phyloP scores from a whole-genome alignment of 2,888 invertebrate species.

The Rhagophthalmus giganteus region DNA sequence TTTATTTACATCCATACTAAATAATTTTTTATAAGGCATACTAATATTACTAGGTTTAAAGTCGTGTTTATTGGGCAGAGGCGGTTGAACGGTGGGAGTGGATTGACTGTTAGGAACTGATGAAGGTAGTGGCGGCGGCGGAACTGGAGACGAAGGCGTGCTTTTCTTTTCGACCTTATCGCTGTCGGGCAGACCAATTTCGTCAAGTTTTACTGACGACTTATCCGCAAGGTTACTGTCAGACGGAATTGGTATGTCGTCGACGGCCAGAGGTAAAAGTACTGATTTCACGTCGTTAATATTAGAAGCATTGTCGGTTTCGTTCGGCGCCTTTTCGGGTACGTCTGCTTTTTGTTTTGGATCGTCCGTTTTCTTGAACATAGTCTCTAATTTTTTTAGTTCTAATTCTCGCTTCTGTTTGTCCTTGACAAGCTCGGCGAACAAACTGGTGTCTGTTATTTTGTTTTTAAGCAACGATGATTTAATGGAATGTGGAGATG shows the following conservation, averaged over 20 bases:
- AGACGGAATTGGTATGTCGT: constrained; percentile 73
- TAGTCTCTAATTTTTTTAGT: constrained; percentile 68
- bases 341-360: constrained; percentile 42
- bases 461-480: constrained; percentile 74
- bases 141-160: constrained; percentile 15
- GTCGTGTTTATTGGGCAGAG: constrained; percentile 11
- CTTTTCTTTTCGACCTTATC: constrained; percentile 5
- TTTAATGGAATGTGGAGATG: constrained; percentile 52
- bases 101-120: constrained; percentile 14
- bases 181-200: constrained; percentile 44
- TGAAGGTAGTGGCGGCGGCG: constrained; percentile 13
- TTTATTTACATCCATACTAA: constrained; percentile 35
- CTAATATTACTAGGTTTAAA: constrained; percentile 7
- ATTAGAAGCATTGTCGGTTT: constrained; percentile 39
- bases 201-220: constrained; percentile 41
- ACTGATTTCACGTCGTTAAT: constrained; percentile 27
- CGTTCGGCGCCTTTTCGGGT: constrained; percentile 37
- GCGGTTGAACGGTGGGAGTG: constrained; percentile 27
- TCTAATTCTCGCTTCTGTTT: constrained; percentile 81
- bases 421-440: constrained; percentile 86
- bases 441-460: constrained; percentile 85
- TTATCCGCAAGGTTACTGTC: constrained; percentile 43
- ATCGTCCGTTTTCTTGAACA: constrained; percentile 69
- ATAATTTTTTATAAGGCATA: constrained; percentile 1
- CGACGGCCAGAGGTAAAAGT: constrained; percentile 58